phyloP scores from a whole-genome alignment of 2,888 invertebrate genomes.

The Acleris literana region DNA sequence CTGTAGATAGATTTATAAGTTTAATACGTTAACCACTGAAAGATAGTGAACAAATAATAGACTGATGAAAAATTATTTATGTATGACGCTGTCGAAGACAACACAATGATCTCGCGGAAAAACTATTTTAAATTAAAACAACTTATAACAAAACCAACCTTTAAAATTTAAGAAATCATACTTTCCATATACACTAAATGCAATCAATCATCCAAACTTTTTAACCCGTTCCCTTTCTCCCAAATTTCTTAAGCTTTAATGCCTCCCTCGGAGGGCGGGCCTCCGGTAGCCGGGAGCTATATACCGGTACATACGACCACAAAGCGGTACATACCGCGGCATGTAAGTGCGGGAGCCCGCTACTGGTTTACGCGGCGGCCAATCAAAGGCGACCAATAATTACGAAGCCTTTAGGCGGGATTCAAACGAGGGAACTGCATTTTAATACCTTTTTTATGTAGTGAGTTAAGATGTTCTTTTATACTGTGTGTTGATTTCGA shows the following conservation, averaged over 20 bases:
- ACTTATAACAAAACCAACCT: background rate
- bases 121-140: no score
- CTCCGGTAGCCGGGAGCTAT: constrained; percentile 53
- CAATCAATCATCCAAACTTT: background rate
- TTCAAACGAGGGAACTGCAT: background rate
- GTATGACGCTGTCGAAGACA: no score
- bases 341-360: constrained; percentile 59
- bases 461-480: no score
- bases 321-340: constrained; percentile 37
- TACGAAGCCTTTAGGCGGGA: constrained; percentile 47
- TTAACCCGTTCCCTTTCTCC: constrained; percentile 5
- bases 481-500: no score
- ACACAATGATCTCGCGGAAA: no score
- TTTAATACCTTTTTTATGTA: no score
- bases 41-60: no score
- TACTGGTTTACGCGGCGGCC: constrained; percentile 81
- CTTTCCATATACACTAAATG: background rate
- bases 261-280: constrained; percentile 61
- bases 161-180: background rate
- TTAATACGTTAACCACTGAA: no score
- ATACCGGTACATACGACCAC: constrained; percentile 2
- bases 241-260: constrained; percentile 22
- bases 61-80: no score
- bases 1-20: no score
- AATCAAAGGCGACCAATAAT: constrained; percentile 59